Evolutionary conservation across 2,113 vertebrate genomes (phyloP), one percentile per base, ranked within the genome.

Genomic region (Turdus rufiventris): DNA sequence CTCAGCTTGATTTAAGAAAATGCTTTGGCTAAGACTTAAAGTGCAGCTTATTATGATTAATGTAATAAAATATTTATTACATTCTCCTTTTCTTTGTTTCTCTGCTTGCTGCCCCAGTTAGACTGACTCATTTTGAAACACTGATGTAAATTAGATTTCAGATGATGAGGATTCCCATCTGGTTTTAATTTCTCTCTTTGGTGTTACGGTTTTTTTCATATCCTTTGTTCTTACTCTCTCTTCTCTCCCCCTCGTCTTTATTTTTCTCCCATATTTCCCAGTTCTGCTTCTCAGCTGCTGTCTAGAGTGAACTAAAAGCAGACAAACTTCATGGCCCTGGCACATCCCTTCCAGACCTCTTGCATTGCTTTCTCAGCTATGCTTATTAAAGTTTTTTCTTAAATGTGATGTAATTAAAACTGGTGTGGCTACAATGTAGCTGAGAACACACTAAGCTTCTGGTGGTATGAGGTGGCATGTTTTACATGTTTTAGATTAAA

Each of bases 1-100:
- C 95, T 97, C 83, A 96, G 96, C 95, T 96, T 97, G 97, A 98
- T 98, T 98, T 98, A 98, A 97, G 96, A 98, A 97, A 97, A 89
- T 47, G 72, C 94, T 96, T 97, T 97, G 95, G 96, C 97, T 87
- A 90, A 93, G 95, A 92, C 56, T 86, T 81, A 93, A 94, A 97
- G 91, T 94, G 80, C 63, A 95, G 62, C 80, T 97, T 97, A 97
- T 96, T 97, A 94, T 97, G 96, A 98, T 97, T 97, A 98, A 97
- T 97, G 91, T 75, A 97, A 94, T 97, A 93, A 96, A 97, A 71
- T 97, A 97, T 97, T 98, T 97, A 98, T 97, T 97, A 77, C 94
- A 90, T 94, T 88, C 68, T 95, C 77, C 57, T 42, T 88, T 94
- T 83, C 78, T 95, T 57, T 91, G 70, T 97, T 96, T 93, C 29